Conservation (phyloP, 2,888 invertebrate genomes). For the Isoperla grammatica region DNA sequence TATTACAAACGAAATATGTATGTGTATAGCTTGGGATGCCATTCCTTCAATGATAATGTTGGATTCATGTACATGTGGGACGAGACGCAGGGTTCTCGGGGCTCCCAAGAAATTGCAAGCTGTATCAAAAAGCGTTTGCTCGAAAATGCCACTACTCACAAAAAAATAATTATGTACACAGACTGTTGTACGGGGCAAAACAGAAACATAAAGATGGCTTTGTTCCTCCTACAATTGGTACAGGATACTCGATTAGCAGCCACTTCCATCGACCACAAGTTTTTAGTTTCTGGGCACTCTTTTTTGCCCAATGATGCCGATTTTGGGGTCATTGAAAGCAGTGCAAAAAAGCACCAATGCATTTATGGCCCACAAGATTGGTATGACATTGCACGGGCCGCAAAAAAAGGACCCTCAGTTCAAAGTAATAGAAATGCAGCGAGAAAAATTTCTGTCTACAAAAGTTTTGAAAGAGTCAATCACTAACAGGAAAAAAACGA, state of each 20-base stretch:
- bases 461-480: conserved; percentile 7
- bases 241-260: no score
- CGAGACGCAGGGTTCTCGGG: conserved; percentile 36
- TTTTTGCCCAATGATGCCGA: conserved; percentile 19
- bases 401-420: conserved; percentile 6
- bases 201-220: conserved; percentile 7
- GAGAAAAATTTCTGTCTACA: conserved; percentile 9
- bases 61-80: no score
- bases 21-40: no score
- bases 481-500: conserved; percentile 1
- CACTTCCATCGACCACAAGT: conserved; percentile 9
- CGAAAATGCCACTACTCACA: no score
- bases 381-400: not conserved
- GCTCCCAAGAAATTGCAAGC: conserved; percentile 36
- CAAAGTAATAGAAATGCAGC: conserved; percentile 11
- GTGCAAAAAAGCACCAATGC: not conserved
- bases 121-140: conserved; percentile 27
- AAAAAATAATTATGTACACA: no score
- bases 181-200: conserved; percentile 17
- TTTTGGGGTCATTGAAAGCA: conserved; percentile 15
- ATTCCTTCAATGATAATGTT: no score
- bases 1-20: no score
- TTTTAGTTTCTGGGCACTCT: conserved; percentile 16
- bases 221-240: not conserved
- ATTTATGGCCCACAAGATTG: conserved; percentile 9